phyloP scores from a whole-genome alignment of 2,888 invertebrate genomes.

The Pycnomerus fuliginosus region DNA sequence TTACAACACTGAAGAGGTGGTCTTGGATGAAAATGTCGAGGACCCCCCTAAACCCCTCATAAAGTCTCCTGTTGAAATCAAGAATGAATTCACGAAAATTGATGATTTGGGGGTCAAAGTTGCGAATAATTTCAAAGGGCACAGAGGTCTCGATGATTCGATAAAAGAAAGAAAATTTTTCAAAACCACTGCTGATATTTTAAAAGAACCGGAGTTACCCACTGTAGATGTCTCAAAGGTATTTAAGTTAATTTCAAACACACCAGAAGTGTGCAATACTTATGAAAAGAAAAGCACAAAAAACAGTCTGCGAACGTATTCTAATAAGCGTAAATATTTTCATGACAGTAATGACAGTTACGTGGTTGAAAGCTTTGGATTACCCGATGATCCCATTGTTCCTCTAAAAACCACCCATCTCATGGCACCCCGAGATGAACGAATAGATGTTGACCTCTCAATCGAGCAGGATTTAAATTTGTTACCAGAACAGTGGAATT shows the following conservation, averaged over 20 bases:
- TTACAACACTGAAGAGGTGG: neutral
- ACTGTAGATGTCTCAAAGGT: slow-evolving; percentile 37
- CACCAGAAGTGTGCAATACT: slow-evolving; percentile 16
- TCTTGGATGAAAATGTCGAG: slow-evolving; percentile 7
- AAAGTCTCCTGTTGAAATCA: slow-evolving; percentile 1
- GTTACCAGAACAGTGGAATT: neutral
- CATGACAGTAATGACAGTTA: slow-evolving; percentile 19
- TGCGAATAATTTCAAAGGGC: slow-evolving; percentile 16
- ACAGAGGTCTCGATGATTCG: slow-evolving; percentile 8
- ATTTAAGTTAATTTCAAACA: slow-evolving; percentile 39
- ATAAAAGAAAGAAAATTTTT: slow-evolving; percentile 27
- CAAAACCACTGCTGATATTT: slow-evolving; percentile 22
- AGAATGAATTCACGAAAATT: slow-evolving; percentile 34
- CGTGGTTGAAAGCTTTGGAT: slow-evolving; percentile 41
- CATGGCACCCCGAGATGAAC: too few species aligned
- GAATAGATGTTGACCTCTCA: slow-evolving; percentile 30
- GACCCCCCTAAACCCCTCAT: too few species aligned
- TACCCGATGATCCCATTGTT: slow-evolving; percentile 43
- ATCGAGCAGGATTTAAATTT: slow-evolving; percentile 4
- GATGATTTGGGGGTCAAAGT: slow-evolving; percentile 18
- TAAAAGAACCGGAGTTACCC: slow-evolving; percentile 16
- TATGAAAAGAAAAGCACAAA: slow-evolving; percentile 19
- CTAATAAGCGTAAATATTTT: slow-evolving; percentile 36
- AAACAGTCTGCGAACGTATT: slow-evolving; percentile 39
- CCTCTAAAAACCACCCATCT: too few species aligned